Percentiles rank a stretch among this genome's conserved stretches.
Evolutionary conservation across 2,888 invertebrate species (phyloP).

Genomic region (Blastobasis lacticolella): DNA sequence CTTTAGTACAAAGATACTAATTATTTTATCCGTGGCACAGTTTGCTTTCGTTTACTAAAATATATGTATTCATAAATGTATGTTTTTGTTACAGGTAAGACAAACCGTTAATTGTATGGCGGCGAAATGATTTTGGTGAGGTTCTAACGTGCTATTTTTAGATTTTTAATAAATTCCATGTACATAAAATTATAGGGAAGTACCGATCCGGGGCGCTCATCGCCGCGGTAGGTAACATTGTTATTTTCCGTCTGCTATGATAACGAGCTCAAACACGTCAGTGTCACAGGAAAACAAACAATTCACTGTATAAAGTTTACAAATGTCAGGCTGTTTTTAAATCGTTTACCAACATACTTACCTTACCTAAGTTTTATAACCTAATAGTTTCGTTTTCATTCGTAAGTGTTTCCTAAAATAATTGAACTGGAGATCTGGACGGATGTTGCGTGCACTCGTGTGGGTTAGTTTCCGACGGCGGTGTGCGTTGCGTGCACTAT

Average conservation of each 20-base stretch:
- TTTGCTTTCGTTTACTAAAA: too few relatives aligned
- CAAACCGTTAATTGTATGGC: constrained; percentile 21
- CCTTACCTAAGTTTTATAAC: too few relatives aligned
- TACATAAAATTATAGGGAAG: constrained; percentile 15
- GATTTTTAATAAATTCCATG: constrained; percentile 14
- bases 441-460: too few relatives aligned
- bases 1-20: too few relatives aligned
- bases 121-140: constrained; percentile 50
- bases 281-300: not conserved
- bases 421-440: too few relatives aligned
- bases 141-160: constrained; percentile 13
- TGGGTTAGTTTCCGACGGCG: too few relatives aligned
- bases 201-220: not conserved
- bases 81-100: constrained; percentile 59
- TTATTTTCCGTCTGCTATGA: not conserved
- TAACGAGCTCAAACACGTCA: not conserved
- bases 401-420: too few relatives aligned
- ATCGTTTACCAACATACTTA: too few relatives aligned
- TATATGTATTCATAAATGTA: not conserved
- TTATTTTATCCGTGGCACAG: too few relatives aligned
- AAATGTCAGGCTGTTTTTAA: too few relatives aligned
- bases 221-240: not conserved
- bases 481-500: not conserved
- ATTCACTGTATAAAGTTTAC: too few relatives aligned
- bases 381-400: too few relatives aligned